Evolutionary conservation across 2,888 invertebrate species (phyloP), one percentile per base, ranked within the genome.

Genomic region (Cephus pygmeus): DNA sequence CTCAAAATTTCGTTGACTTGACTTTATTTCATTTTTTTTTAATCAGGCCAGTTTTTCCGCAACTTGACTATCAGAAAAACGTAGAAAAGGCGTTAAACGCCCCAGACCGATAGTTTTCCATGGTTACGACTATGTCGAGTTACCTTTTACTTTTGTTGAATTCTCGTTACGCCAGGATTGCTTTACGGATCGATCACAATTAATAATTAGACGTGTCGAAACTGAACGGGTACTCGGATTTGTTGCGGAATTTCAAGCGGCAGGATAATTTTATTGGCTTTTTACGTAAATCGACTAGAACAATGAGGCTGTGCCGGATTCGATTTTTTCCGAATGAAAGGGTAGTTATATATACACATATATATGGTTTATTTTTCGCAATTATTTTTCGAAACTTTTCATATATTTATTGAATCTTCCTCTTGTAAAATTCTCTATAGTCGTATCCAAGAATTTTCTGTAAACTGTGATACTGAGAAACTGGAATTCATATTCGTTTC

Each of bases 161-260:
- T 84, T 84, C 82, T 82, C 86, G 89, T 89, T 88, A 89, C 88
- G 86, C 84, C 87, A 87, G 85, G 86, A 82, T 87, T 86, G 84
- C 85, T 88, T 88, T 87, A 86, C 86, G 86, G 87, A 87, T 88
- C 89, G 86, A 89, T 90, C 88, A 87, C 86, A 87, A 87, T 83
- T 81, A 85, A 82, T 85, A 86, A 89, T 88, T 87, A 88, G 85
- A 86, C 83, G 86, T 88, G 81, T 83, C 78, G 79, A 82, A 81
- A 82, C 9, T 56, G 9, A 56, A 56, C 56, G 56, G 56, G 23
- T 23, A 23, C 23, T 23, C 23, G 56, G 56, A 56, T 56, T 56
- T 56, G 56, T 56, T 56, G 23, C 56, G 56, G 56, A 56, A 9
- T 56, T 23, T 56, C 23, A 2, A 56, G 9, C 23, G 56, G 23